phyloP scores from a whole-genome alignment of 2,797 vertebrate species.

The Trematomus bernacchii region DNA sequence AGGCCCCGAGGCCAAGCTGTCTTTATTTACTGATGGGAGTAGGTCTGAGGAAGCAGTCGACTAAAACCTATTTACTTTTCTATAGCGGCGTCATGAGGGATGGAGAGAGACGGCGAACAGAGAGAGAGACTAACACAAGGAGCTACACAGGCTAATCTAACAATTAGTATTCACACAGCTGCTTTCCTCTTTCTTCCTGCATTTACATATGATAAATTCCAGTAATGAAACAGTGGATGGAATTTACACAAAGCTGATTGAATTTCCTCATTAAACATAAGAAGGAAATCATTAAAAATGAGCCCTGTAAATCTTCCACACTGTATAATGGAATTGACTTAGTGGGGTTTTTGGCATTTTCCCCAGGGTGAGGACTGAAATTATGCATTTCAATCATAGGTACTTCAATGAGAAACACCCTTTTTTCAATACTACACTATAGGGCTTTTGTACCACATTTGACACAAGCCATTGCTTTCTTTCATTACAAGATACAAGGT shows the following conservation, averaged over 20 bases:
- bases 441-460: no score
- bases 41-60: conserved; percentile 47
- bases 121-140: conserved; percentile 13
- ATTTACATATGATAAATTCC: conserved; percentile 54
- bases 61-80: conserved; percentile 62
- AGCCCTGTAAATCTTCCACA: conserved; percentile 40
- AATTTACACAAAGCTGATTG: conserved; percentile 75
- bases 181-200: conserved; percentile 29
- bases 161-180: conserved; percentile 63
- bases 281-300: conserved; percentile 54
- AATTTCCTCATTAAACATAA: conserved; percentile 65
- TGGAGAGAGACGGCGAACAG: neutral
- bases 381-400: conserved; percentile 7
- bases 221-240: conserved; percentile 64
- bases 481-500: neutral
- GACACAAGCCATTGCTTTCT: no score
- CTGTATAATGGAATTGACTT: conserved; percentile 26
- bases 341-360: conserved; percentile 15
- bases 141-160: conserved; percentile 46
- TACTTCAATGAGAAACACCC: neutral
- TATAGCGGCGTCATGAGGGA: conserved; percentile 35
- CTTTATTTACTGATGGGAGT: conserved; percentile 65
- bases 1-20: conserved; percentile 45
- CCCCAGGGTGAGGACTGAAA: neutral
- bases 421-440: neutral